Percentiles rank a stretch among this genome's conserved stretches.
Conservation (phyloP, 2,113 vertebrate species). For the Poeciliopsis turrubarensis region DNA sequence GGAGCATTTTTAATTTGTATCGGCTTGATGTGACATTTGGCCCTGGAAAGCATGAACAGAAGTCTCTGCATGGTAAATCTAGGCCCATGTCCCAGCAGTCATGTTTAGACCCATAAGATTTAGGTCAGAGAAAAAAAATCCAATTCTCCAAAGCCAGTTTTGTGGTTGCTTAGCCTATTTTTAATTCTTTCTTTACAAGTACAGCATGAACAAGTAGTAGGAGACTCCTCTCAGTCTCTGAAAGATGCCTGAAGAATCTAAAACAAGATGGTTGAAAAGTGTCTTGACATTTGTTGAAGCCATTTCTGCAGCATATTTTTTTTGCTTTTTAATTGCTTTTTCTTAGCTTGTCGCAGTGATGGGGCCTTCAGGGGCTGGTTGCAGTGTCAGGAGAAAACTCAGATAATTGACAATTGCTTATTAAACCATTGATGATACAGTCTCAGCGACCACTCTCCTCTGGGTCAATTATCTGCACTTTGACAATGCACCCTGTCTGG, state of each 20-base stretch:
- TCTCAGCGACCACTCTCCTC: slow-evolving; percentile 51
- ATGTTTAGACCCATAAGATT: slow-evolving; percentile 41
- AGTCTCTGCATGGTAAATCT: slow-evolving; percentile 36
- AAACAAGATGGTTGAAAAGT: slow-evolving; percentile 6
- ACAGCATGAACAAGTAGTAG: slow-evolving; percentile 53
- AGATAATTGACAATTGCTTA: slow-evolving; percentile 64
- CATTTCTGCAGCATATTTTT: slow-evolving; percentile 38
- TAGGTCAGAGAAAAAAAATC: slow-evolving; percentile 43
- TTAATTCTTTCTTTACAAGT: slow-evolving; percentile 11
- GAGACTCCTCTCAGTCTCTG: slow-evolving; percentile 5
- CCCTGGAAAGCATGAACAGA: slow-evolving; percentile 38
- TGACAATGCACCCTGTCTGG: slow-evolving; percentile 37
- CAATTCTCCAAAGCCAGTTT: slow-evolving; percentile 10
- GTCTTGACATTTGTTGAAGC: slow-evolving; percentile 21
- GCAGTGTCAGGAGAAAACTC: slow-evolving; percentile 39
- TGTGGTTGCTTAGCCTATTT: slow-evolving; percentile 15
- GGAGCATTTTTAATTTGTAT: slow-evolving; percentile 22
- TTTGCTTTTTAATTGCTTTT: slow-evolving; percentile 68
- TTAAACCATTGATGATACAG: slow-evolving; percentile 64
- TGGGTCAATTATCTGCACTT: slow-evolving; percentile 63
- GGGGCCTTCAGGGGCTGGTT: slow-evolving; percentile 40
- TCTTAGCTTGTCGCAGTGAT: slow-evolving; percentile 6
- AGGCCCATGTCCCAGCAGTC: slow-evolving; percentile 30
- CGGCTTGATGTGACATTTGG: slow-evolving; percentile 51
- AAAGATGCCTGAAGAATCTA: slow-evolving; percentile 8